Evolutionary conservation across 2,888 invertebrate species (phyloP), one percentile per base, ranked within the genome.

Genomic region (Ormyrus nitidulus): DNA sequence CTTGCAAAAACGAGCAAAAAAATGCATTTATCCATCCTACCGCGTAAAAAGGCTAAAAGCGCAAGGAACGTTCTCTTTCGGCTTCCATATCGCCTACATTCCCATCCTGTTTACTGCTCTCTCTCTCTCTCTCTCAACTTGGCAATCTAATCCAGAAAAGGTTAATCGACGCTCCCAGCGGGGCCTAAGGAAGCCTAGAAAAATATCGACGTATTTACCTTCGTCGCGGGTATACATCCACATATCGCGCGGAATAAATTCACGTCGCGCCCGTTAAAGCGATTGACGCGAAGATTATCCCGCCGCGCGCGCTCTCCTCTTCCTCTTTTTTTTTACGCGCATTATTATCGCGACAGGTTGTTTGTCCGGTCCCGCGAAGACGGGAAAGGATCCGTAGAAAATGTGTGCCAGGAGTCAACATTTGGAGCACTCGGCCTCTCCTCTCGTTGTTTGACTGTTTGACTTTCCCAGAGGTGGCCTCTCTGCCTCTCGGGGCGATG

Each of bases 271-370:
- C 34, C 34, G 64, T 51, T 77, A 48, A 34, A 34, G 68, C 59
- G 75, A 79, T 75, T 59, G 59, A 75, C 13, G 53, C 56, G 44
- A 71, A 75, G 75, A 80, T 75, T 59, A 69, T 65, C 65, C 34
- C 46, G n/a, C 5, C n/a, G 11, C 66, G 6, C 5, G 13, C 56
- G 5, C 51, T 49, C 70, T 79, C 81, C 72, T 61, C 76, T 64
- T 53, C 66, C 19, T 19, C 2, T 19, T 66, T 49, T 74, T 69
- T 72, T 61, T 58, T 68, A 53, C 58, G 80, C 74, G 76, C 79
- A 87, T 89, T 86, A 88, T 87, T 89, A 89, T 89, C 89, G 82
- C 88, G 87, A 88, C 89, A 88, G 89, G 88, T 89, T 89, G 88
- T 89, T 89, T 90, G 86, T 87, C 86, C 84, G 69, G 70, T 34